Evolutionary conservation across 2,888 invertebrate genomes (phyloP), one percentile per base, ranked within the genome.

Genomic region (Tenthredo amoena): DNA sequence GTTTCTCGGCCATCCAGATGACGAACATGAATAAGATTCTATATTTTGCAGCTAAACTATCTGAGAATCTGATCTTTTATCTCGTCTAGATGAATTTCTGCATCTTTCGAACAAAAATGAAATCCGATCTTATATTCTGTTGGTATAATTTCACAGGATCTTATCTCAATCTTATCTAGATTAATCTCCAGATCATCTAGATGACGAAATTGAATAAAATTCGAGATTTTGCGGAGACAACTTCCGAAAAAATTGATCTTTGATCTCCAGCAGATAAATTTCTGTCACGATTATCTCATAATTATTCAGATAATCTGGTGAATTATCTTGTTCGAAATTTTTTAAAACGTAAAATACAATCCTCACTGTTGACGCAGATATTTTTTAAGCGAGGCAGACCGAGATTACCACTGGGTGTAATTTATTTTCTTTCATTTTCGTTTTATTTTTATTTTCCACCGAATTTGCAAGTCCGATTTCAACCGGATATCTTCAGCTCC

Each of bases 391-490:
- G 58, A 58, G n/a, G n/a, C 6, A 18, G 58, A 58, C 58, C 58
- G 18, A 21, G 58, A 58, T 58, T 58, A 58, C 58, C 58, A 21
- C 58, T 21, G n/a, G 21, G 58, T 18, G 58, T 58, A 58, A 58
- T 58, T 58, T 58, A 58, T 58, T 58, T 58, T 58, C 18, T 58
- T 15, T 47, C 12, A 4, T 37, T 31, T 31, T 18, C 6, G 15
- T 26, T 18, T 89, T 90, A 89, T 90, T 90, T 91, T 89, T 89
- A 88, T 18, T 74, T 74, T 21, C 72, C 3, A 12, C 5, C 9
- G 26, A 74, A 74, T 74, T 74, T 74, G 43, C 71, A 72, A 72
- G 71, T 74, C 72, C 40, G 43, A 40, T 74, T 74, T 74, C 43
- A 40, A 40, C 71, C 71, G 71, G 71, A 72, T 72, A 72, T 72